These are phyloP conservation scores for Agriotes lineatus DNA, from an alignment of 2,888 invertebrate genomes.

Conservation along the genomic window DNA sequence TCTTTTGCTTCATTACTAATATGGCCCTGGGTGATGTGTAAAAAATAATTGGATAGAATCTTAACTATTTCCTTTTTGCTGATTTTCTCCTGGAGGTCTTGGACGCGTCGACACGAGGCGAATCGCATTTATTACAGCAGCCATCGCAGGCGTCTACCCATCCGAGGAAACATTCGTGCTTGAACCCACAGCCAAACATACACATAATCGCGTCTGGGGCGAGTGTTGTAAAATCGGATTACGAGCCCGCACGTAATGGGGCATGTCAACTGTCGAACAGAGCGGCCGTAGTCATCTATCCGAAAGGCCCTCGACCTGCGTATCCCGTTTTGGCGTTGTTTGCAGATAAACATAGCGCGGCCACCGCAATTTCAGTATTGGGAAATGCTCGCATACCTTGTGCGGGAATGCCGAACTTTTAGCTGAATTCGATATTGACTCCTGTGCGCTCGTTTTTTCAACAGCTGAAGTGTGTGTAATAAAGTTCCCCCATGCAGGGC, in stretches of 20 bases:
- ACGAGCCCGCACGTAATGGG: slow-evolving; percentile 44
- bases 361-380: slow-evolving; percentile 24
- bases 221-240: slow-evolving; percentile 43
- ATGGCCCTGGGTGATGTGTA: no score
- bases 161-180: slow-evolving; percentile 30
- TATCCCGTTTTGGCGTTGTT: slow-evolving; percentile 29
- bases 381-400: slow-evolving; percentile 1
- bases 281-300: slow-evolving; percentile 37
- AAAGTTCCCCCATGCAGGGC: slow-evolving; percentile 16
- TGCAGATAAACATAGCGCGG: slow-evolving; percentile 30
- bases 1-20: no score
- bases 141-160: slow-evolving; percentile 17
- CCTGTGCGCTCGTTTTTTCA: slow-evolving; percentile 11
- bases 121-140: slow-evolving; percentile 1
- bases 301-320: slow-evolving; percentile 35
- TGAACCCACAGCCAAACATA: slow-evolving; percentile 38
- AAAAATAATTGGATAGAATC: no score
- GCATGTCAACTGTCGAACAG: slow-evolving; percentile 43
- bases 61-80: no score
- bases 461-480: slow-evolving; percentile 25
- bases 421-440: background rate
- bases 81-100: background rate
- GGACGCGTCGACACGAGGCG: background rate
- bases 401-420: background rate
- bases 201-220: slow-evolving; percentile 35